Evolutionary conservation across 2,797 vertebrate species (phyloP).

Genomic region (Martes flavigula): DNA sequence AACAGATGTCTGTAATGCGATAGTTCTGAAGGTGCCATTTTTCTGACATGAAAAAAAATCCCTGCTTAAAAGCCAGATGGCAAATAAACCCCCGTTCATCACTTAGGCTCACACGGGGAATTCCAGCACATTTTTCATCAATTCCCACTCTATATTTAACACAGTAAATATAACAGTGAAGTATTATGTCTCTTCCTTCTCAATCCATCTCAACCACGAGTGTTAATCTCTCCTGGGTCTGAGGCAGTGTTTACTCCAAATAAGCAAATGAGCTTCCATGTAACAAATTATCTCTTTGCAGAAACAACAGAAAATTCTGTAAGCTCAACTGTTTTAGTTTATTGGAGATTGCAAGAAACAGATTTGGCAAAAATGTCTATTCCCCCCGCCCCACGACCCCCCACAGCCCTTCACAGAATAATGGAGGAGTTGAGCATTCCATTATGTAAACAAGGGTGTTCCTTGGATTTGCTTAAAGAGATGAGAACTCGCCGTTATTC

Average conservation of each 20-base stretch:
- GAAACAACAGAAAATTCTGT: slow-evolving; percentile 76
- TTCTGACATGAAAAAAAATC: slow-evolving; percentile 73
- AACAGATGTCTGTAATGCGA: slow-evolving; percentile 78
- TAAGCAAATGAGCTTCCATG: slow-evolving; percentile 74
- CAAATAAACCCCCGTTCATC: slow-evolving; percentile 83
- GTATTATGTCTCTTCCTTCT: slow-evolving; percentile 61
- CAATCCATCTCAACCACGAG: slow-evolving; percentile 71
- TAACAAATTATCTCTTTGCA: slow-evolving; percentile 76
- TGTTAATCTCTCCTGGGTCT: slow-evolving; percentile 75
- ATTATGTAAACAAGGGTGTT: not conserved
- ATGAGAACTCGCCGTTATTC: not conserved
- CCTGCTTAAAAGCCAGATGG: slow-evolving; percentile 80
- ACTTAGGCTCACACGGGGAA: slow-evolving; percentile 74
- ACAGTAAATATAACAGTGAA: slow-evolving; percentile 78
- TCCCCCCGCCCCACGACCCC: not conserved
- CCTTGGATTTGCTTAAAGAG: not conserved
- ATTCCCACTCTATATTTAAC: slow-evolving; percentile 81
- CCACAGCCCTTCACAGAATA: not conserved
- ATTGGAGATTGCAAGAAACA: slow-evolving; percentile 60
- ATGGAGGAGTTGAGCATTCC: not conserved
- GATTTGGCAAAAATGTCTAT: slow-evolving; percentile 52
- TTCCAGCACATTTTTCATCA: slow-evolving; percentile 78
- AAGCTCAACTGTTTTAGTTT: slow-evolving; percentile 59
- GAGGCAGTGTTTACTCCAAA: slow-evolving; percentile 74
- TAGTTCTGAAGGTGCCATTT: slow-evolving; percentile 78